Evolutionary conservation across 2,113 vertebrate genomes (phyloP), one percentile per base, ranked within the genome.

Genomic region (Sinocyclocheilus grahami): DNA sequence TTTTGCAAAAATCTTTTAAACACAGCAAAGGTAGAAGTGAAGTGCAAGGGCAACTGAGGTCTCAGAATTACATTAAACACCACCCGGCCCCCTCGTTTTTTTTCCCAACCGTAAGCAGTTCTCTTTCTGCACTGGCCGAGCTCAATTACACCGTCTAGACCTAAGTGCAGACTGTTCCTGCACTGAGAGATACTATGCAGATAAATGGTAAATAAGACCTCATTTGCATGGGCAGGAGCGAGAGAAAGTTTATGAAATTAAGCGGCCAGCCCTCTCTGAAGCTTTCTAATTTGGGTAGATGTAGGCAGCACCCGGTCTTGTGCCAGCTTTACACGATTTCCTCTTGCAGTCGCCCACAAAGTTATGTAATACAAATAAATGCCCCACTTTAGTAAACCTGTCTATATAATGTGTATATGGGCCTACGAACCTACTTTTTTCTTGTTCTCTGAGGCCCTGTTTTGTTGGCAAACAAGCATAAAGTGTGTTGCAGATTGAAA

Each of bases 121-220:
- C 78, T 72, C 22, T 11, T 37, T 46, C 51, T 58, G 33, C 30
- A 24, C 60, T 80, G 78, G 75, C 75, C 18, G 18, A 75, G 75
- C 55, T 80, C 53, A 76, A 71, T 90, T 87, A 76, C 48, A 78
- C 42, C 48, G 82, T 74, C 58, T n/a, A 71, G 78, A 76, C 69
- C 48, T 60, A 84, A 87, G 76, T 51, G 81, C 69, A 88, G 90
- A 82, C 78, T 42, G 78, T 74, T 63, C 53, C 77, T 84, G 85
- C 69, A 12, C 51, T 87, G 65, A 67, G 71, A 82, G 83, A 89
- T 78, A 75, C 86, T 88, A 82, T 74, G 76, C 83, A 67, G 80
- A 89, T 90, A 86, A 90, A 86, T 84, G 74, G 81, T 87, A 89
- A 90, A 88, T 86, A 88, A 90, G 87, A 55, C 65, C 62, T 81